A percentile compares a stretch with the other conserved stretches of the same genome.
Evolutionary conservation across 2,888 invertebrate genomes (phyloP).

Genomic region (Apamea sordens): DNA sequence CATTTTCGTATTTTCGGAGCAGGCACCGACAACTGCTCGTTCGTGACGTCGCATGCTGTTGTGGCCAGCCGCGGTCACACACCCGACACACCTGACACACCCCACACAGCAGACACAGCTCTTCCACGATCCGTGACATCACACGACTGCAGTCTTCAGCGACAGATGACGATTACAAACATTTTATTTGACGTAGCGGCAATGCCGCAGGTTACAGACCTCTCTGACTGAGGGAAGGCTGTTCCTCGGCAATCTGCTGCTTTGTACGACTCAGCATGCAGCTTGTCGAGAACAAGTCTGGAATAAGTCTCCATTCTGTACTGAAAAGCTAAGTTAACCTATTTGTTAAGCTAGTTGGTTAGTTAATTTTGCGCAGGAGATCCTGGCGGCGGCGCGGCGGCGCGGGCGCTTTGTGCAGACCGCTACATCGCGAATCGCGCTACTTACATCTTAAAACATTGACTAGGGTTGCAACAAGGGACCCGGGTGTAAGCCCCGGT

Average conservation of each 20-base stretch:
- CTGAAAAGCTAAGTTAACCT: background rate
- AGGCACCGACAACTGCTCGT: slow-evolving; percentile 1
- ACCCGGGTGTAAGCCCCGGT: background rate
- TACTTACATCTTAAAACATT: background rate
- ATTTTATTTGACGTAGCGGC: background rate
- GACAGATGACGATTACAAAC: no score
- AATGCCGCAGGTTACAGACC: background rate
- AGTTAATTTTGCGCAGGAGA: background rate
- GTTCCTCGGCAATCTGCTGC: background rate
- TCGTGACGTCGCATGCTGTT: background rate
- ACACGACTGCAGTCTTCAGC: background rate
- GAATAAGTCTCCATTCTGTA: background rate
- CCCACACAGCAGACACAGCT: background rate
- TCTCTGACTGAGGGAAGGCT: background rate
- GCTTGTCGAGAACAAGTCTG: background rate
- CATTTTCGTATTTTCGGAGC: slow-evolving; percentile 6
- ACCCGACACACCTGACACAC: background rate
- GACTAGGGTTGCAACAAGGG: background rate
- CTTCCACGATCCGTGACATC: background rate
- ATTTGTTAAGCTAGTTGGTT: background rate
- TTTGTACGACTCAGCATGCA: background rate
- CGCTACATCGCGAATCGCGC: background rate
- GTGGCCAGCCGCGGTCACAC: background rate
- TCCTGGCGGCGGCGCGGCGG: background rate
- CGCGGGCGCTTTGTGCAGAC: background rate